Conservation (phyloP, 2,113 vertebrate species). For the Tupaia chinensis region DNA sequence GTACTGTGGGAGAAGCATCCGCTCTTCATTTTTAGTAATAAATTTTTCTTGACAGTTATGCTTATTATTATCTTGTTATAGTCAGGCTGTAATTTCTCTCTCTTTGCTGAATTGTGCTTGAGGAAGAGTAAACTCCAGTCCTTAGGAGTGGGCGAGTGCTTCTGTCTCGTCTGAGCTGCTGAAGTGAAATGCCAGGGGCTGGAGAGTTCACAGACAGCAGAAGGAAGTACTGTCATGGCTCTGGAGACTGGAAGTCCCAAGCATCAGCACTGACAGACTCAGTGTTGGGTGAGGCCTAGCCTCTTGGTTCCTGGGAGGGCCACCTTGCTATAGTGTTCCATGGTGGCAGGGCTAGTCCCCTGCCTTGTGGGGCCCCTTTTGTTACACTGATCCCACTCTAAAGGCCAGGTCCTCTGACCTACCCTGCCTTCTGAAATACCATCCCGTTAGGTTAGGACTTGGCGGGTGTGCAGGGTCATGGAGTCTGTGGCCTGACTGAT, state of each 20-base stretch:
- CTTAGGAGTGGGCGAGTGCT: neutral
- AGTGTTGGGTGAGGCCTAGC: neutral
- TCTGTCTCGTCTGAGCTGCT: neutral
- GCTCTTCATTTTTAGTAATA: conserved; percentile 82
- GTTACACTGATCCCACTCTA: neutral
- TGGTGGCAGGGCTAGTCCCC: neutral
- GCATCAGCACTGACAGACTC: neutral
- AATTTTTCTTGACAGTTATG: conserved; percentile 74
- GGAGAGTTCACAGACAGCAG: neutral
- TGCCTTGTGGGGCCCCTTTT: neutral
- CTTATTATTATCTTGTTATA: conserved; percentile 69
- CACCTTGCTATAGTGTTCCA: neutral
- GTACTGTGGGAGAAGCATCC: conserved; percentile 27
- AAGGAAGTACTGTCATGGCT: neutral
- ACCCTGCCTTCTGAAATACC: neutral
- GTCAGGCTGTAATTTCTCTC: conserved; percentile 31
- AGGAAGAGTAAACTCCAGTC: conserved; percentile 20
- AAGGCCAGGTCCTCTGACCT: neutral
- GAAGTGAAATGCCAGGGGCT: neutral
- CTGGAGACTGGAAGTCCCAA: neutral
- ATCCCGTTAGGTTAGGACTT: neutral
- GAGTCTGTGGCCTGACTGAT: neutral
- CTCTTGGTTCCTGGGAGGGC: neutral
- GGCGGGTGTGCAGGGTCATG: neutral
- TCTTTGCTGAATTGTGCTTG: conserved; percentile 4